Percentiles rank a stretch among this genome's conserved stretches.
phyloP scores from a whole-genome alignment of 1,140 invertebrate species.

The Nebria ingens region DNA sequence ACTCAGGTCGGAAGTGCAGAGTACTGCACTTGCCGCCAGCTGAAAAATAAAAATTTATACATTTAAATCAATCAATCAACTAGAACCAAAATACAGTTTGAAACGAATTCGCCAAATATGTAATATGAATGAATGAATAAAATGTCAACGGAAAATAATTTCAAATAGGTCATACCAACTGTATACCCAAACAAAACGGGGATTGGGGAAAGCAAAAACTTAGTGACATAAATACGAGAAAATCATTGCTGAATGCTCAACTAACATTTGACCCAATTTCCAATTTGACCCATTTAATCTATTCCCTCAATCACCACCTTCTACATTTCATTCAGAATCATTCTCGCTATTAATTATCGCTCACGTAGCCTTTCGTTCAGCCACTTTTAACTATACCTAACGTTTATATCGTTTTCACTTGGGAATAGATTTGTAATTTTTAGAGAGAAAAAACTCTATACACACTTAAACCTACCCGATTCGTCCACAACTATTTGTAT shows the following conservation, averaged over 20 bases:
- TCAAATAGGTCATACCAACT: background rate
- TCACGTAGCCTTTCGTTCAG: too few species aligned
- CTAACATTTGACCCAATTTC: constrained; percentile 6
- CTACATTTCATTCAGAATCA: too few species aligned
- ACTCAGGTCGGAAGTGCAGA: background rate
- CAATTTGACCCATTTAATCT: constrained; percentile 2
- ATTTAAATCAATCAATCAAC: too few species aligned
- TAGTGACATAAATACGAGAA: constrained; percentile 1
- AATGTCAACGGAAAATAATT: constrained; percentile 3
- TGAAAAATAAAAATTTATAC: too few species aligned
- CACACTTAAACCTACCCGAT: too few species aligned
- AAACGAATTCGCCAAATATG: background rate
- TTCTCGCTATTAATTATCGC: too few species aligned
- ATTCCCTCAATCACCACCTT: background rate
- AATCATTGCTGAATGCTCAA: constrained; percentile 9
- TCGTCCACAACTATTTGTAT: background rate
- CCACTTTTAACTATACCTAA: too few species aligned
- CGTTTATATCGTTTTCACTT: too few species aligned
- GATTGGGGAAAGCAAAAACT: background rate
- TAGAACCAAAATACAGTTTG: background rate
- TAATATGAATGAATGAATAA: too few species aligned
- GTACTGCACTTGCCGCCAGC: background rate
- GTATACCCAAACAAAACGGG: background rate
- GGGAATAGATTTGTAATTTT: too few species aligned
- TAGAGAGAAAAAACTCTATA: too few species aligned